These are phyloP conservation scores for Dendroctonus valens DNA, from an alignment of 1,140 invertebrate genomes.

Conservation along the genomic window DNA sequence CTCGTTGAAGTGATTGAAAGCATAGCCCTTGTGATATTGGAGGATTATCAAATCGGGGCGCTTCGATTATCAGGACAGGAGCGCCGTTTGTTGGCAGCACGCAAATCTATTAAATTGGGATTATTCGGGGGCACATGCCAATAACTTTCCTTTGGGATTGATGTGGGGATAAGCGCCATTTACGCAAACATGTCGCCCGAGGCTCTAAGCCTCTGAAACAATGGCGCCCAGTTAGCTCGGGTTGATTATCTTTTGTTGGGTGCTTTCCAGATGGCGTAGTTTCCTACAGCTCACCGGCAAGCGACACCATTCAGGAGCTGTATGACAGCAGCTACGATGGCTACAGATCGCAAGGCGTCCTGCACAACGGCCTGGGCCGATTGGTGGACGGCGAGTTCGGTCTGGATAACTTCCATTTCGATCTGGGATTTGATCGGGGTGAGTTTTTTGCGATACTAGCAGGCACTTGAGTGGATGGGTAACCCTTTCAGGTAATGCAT, in stretches of 20 bases:
- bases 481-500: conserved; percentile 63
- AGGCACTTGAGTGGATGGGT: not conserved
- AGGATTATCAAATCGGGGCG: no score
- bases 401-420: conserved; percentile 66
- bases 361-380: conserved; percentile 64
- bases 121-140: conserved; percentile 1
- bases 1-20: no score
- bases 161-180: not conserved
- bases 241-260: not conserved
- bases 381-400: conserved; percentile 71
- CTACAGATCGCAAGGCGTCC: conserved; percentile 51
- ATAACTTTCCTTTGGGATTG: not conserved
- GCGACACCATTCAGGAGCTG: conserved; percentile 57
- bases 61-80: no score
- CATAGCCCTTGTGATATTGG: no score
- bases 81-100: not conserved
- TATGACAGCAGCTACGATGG: conserved; percentile 76
- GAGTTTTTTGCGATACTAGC: conserved; percentile 31
- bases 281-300: conserved; percentile 68
- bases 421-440: conserved; percentile 62
- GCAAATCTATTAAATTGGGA: conserved; percentile 1
- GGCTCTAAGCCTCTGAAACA: not conserved
- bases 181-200: not conserved
- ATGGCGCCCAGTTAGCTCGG: not conserved
- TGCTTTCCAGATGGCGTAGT: conserved; percentile 63